A percentile compares a stretch with the other conserved stretches of the same genome.
These are phyloP conservation scores for Rhinoptilus africanus DNA, from an alignment of 2,113 vertebrate species.

Conservation along the genomic window DNA sequence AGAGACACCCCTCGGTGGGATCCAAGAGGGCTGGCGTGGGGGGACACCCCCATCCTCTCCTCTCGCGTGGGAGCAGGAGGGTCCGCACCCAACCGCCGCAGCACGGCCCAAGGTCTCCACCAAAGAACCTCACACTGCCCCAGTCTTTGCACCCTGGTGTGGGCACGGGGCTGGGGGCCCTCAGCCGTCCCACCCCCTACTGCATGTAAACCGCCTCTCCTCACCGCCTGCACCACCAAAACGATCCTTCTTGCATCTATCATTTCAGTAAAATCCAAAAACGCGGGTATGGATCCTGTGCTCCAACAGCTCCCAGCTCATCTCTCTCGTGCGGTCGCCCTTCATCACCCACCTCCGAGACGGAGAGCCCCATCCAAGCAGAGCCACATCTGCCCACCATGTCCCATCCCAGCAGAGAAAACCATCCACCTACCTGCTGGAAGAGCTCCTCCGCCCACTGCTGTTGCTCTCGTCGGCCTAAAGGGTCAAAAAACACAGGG, in stretches of 20 bases:
- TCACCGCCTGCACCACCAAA: background rate
- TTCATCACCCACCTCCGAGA: fast-evolving
- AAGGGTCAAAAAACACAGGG: background rate
- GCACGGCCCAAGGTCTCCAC: background rate
- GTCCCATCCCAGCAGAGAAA: background rate
- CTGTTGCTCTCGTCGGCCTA: slow-evolving; percentile 76
- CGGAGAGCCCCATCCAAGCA: fast-evolving
- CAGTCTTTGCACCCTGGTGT: fast-evolving
- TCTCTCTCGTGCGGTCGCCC: fast-evolving
- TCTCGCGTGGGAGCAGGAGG: background rate
- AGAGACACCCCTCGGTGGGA: background rate
- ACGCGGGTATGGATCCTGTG: fast-evolving
- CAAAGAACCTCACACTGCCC: background rate
- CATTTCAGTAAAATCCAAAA: background rate
- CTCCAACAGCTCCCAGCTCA: background rate
- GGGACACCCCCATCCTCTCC: background rate
- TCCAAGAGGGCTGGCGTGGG: background rate
- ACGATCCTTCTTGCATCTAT: fast-evolving
- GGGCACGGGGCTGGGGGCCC: background rate
- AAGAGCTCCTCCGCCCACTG: slow-evolving; percentile 69
- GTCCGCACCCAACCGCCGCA: fast-evolving
- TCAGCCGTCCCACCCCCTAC: too few species aligned
- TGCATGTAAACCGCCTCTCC: background rate
- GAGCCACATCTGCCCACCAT: background rate
- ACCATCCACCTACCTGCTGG: slow-evolving; percentile 67